These are phyloP conservation scores for Tetranychus cinnabarinus DNA, from an alignment of 1,140 invertebrate genomes.

Conservation along the genomic window DNA sequence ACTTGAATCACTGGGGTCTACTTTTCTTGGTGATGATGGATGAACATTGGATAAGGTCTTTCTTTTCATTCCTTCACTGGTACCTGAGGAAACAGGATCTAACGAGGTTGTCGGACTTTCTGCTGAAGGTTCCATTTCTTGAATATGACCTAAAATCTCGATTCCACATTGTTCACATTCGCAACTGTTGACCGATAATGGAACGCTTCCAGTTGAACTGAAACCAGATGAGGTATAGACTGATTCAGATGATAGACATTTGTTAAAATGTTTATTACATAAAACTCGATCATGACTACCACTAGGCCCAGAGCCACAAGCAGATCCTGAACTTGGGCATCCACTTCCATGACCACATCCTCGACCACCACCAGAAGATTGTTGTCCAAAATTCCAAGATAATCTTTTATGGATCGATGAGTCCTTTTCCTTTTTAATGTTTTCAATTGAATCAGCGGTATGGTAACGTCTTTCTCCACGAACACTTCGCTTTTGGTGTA, in stretches of 20 bases:
- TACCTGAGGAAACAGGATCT: not conserved
- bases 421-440: slow-evolving; percentile 32
- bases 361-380: slow-evolving; percentile 2
- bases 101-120: not conserved
- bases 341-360: slow-evolving; percentile 4
- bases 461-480: slow-evolving; percentile 32
- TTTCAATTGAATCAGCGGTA: slow-evolving; percentile 38
- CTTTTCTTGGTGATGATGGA: not conserved
- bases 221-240: slow-evolving; percentile 29
- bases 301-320: not conserved
- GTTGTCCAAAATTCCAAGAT: slow-evolving; percentile 35
- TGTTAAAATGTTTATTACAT: slow-evolving; percentile 10
- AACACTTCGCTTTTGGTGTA: slow-evolving; percentile 24
- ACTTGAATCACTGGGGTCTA: not conserved
- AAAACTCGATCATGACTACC: slow-evolving; percentile 3
- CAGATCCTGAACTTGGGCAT: not conserved
- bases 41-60: not conserved
- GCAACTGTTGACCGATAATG: slow-evolving; percentile 20
- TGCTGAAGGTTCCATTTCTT: slow-evolving; percentile 10
- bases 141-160: slow-evolving; percentile 9
- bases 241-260: slow-evolving; percentile 22
- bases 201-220: slow-evolving; percentile 26
- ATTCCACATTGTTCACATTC: slow-evolving; percentile 9
- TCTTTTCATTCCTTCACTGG: not conserved
- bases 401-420: slow-evolving; percentile 35